phyloP scores from a whole-genome alignment of 2,113 vertebrate genomes.

The Aleadryas rufinucha region DNA sequence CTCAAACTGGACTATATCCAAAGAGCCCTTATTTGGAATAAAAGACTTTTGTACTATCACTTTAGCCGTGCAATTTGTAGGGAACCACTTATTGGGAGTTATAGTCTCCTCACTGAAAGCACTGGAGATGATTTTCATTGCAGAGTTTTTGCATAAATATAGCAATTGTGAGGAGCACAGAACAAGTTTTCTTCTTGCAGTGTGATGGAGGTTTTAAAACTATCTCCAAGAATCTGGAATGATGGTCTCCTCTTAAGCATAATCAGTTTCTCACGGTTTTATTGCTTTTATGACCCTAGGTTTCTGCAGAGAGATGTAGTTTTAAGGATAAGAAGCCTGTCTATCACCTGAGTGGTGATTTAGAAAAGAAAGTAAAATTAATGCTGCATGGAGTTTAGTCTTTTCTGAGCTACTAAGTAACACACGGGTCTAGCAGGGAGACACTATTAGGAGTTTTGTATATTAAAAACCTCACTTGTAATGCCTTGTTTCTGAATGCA shows the following conservation, averaged over 20 bases:
- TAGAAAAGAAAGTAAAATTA: conserved; percentile 9
- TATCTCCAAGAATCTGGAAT: background rate
- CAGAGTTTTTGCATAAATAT: background rate
- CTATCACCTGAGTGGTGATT: background rate
- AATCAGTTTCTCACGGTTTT: background rate
- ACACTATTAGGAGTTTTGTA: background rate
- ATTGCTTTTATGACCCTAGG: background rate
- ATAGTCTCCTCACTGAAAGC: background rate
- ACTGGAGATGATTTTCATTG: background rate
- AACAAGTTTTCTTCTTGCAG: background rate
- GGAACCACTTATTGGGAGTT: background rate
- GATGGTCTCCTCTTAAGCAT: background rate
- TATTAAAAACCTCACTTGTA: background rate
- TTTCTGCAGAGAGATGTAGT: background rate
- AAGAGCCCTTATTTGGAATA: background rate
- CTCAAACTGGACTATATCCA: background rate
- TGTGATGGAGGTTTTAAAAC: background rate
- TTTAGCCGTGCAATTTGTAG: background rate
- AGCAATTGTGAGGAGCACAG: background rate
- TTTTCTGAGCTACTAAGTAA: background rate
- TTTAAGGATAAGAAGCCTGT: background rate
- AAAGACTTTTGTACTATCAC: background rate
- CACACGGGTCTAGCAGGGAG: background rate
- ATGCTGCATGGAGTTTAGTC: background rate
- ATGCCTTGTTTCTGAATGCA: background rate